Evolutionary conservation across 2,888 invertebrate species (phyloP), one percentile per base, ranked within the genome.

Genomic region (Stenchaetothrips biformis): DNA sequence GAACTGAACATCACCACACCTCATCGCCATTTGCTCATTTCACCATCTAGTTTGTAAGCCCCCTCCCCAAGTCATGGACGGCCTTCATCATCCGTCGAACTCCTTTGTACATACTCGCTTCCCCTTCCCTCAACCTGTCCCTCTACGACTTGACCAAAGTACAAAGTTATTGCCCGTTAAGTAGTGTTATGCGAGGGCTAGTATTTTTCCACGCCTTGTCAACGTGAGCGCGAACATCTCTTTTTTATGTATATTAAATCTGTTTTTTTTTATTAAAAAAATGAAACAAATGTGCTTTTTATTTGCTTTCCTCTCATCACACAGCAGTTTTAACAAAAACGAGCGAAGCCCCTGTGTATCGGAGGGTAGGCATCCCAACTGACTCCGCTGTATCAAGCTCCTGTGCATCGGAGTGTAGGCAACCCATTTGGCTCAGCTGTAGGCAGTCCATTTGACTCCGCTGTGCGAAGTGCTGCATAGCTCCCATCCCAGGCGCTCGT

Each of bases 91-190:
- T 9, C 67, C 67, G 67, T 74, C 67, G 18, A 59, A 59, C 67
- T 21, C 25, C 67, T 25, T 25, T 74, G 67, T 74, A 74, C 11
- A 74, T 74, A 74, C 25, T n/a, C 25, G 21, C n/a, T 74, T 25
- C 9, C 67, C 67, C 67, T 74, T 74, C 67, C 67, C 67, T 74
- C 67, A 21, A 25, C 67, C 67, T 67, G 67, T 67, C 67, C 67
- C 67, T 74, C 67, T 74, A 74, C 67, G 67, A 74, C 67, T 74
- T 74, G 67, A 74, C 67, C 67, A 74, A 74, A 74, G 67, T 74
- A 74, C 67, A 74, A 74, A 74, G 67, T 74, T 74, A 74, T 74
- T 25, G 67, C 67, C 67, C 67, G 67, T 25, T 37, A 25, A 74
- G 67, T 74, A 74, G 67, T 74, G 21, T 74, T 25, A 25, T 21